These are phyloP conservation scores for Drosophila pruinosa DNA, from an alignment of 1,140 invertebrate genomes.

Conservation along the genomic window DNA sequence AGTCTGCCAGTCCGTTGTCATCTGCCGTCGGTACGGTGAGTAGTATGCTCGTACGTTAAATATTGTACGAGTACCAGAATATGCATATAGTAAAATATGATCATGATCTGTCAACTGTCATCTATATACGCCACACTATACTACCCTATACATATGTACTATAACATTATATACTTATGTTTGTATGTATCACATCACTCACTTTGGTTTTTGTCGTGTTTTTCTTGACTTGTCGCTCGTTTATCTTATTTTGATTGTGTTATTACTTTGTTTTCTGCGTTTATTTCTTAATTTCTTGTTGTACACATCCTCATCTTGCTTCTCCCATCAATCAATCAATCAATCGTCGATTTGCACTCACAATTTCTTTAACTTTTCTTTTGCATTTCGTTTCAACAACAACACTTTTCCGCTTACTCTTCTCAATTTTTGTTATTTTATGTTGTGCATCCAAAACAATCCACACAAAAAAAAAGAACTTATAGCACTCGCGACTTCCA, in stretches of 20 bases:
- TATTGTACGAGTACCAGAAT: background rate
- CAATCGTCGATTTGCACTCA: slow-evolving; percentile 20
- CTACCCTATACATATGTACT: slow-evolving; percentile 7
- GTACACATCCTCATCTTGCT: slow-evolving; percentile 18
- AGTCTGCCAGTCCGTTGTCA: no score
- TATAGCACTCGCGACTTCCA: slow-evolving; percentile 45
- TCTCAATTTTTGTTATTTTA: slow-evolving; percentile 7
- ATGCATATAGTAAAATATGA: slow-evolving; percentile 17
- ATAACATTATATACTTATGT: background rate
- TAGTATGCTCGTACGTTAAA: no score
- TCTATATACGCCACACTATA: background rate
- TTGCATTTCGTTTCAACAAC: slow-evolving; percentile 37
- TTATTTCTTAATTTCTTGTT: slow-evolving; percentile 30
- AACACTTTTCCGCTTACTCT: slow-evolving; percentile 6
- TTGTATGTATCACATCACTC: slow-evolving; percentile 52
- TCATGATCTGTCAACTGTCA: slow-evolving; percentile 13
- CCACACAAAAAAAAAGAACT: slow-evolving; percentile 25
- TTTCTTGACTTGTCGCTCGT: slow-evolving; percentile 21
- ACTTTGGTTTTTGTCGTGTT: slow-evolving; percentile 54
- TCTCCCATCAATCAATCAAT: background rate
- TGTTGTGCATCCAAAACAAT: slow-evolving; percentile 6
- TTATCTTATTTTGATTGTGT: slow-evolving; percentile 18
- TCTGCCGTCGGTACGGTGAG: slow-evolving; percentile 2
- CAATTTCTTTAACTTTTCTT: slow-evolving; percentile 27
- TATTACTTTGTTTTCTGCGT: slow-evolving; percentile 1